Base-by-base conservation (phyloP, 1,140 invertebrate genomes). In the Phthorimaea operculella region DNA sequence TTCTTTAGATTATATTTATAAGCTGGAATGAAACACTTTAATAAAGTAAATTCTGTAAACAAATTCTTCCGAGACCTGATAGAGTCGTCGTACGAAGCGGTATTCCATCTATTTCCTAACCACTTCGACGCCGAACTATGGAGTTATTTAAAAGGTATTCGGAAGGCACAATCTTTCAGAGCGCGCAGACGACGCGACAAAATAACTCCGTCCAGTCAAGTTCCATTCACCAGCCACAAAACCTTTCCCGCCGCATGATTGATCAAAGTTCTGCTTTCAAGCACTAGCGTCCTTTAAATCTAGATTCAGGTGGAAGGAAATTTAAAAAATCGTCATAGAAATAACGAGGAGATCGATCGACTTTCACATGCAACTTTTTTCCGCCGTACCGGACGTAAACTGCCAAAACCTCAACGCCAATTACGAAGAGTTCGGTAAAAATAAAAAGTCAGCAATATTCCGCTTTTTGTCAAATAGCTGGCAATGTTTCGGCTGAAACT, bases 181-280 rank as follows among this genome's bases (percentile, higher is more conserved):
- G 64, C 64, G 69, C 62, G 76, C 71, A 70, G 63, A 60, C 59
- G 62, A 61, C 57, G 68, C 60, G 72, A 74, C 73, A 75, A 75
- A 77, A 80, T 80, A 78, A 78, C 70, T 76, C 62, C 68, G 63
- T 66, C 68, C 68, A 58, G 56, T 70, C 21, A 28, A 70, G 64
- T 73, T 76, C 69, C 62, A 77, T 79, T 78, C 71, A 80, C 33
- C 62, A 53, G 69, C 66, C 75, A 80, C 69, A 79, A 76, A 76
- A 76, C 72, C 71, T 77, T 79, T 79, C 65, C 63, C 66, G 59
- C 69, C 63, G 73, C 75, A 70, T 81, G 78, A 83, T 79, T 83
- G 78, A 81, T 83, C 80, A 81, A 83, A 79, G 74, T 64, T 60
- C 59, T 69, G 58, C 66, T 70, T 73, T 74, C 64, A 68, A 51